Conservation (phyloP, 1,140 invertebrate genomes). For the Steinernema khuongi region DNA sequence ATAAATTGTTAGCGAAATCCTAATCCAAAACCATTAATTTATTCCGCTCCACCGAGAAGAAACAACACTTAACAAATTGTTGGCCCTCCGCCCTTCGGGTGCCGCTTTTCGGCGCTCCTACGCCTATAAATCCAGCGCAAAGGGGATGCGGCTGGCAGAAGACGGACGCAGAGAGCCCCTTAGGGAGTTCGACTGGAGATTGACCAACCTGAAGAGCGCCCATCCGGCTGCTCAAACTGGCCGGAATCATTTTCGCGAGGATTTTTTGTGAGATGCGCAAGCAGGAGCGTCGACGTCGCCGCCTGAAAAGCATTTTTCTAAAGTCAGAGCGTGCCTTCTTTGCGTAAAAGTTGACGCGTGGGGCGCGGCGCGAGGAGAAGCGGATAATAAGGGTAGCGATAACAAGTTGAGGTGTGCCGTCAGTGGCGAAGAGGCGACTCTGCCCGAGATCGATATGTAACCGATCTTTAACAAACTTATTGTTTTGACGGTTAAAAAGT, state of each 20-base stretch:
- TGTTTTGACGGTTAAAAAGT: no score
- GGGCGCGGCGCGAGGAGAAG: background rate
- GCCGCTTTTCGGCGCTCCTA: background rate
- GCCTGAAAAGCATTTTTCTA: background rate
- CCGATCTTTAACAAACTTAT: no score
- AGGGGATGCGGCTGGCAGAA: background rate
- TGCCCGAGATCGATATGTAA: no score
- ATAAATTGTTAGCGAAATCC: background rate
- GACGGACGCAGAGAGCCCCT: background rate
- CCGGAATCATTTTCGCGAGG: background rate
- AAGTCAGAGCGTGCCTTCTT: background rate
- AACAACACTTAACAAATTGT: background rate
- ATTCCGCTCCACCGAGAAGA: background rate
- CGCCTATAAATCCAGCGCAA: background rate
- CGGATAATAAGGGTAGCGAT: no score
- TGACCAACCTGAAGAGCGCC: background rate
- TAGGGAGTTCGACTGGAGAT: background rate
- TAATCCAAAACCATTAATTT: slow-evolving; percentile 15
- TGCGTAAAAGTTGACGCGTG: slow-evolving; percentile 4
- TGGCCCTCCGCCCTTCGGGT: background rate
- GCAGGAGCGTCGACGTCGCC: background rate
- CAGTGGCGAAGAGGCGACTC: no score
- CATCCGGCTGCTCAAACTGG: background rate
- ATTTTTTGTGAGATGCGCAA: background rate
- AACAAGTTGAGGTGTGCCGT: no score